Base-by-base conservation (phyloP, 2,797 vertebrate genomes). In the Odontamblyopus rebecca region DNA sequence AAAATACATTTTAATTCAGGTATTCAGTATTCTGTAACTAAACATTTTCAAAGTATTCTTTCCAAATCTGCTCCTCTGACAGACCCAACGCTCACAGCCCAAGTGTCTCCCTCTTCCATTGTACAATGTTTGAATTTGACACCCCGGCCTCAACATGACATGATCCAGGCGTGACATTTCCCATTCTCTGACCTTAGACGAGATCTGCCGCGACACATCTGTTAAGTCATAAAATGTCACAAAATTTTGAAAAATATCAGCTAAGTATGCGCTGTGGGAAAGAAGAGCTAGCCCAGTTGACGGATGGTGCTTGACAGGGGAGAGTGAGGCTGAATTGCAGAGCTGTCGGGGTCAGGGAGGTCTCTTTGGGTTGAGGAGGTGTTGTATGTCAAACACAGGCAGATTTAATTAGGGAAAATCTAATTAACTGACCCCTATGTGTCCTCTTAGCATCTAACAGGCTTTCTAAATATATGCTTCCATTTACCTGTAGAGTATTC, bases 321-420 rank as follows among this genome's bases (percentile, higher is more conserved):
- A 67, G 8, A 51, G 41, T 44, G 35, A 26, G 54, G 32, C 53
- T 60, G n/a, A 27, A 16, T 32, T 26, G 3, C 32, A 32, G 65
- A 63, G 61, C 2, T 4, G 61, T 8, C 3, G 29, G 6, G 83
- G 76, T 82, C 71, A 71, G 75, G 11, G 74, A 77, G 86, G 79
- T 71, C 69, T 66, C 79, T 75, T 38, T 44, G 70, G 60, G 71
- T 59, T 57, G 48, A 6, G 38, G 11, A 63, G 61, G 23, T 74
- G 71, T 48, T 61, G 61, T 70, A 74, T 38, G 67, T 79, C 85
- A 77, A 76, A 77, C 57, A 67, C 60, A 68, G 67, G 48, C 72
- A 64, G 82, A 79, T 77, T 77, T 67, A 80, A 77, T 77, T 75
- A 70, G 68, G 71, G 67, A 62, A 69, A 81, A 77, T 73, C 32